Base-by-base conservation (phyloP, 2,888 invertebrate species). In the Eueremaeus valkanovi region DNA sequence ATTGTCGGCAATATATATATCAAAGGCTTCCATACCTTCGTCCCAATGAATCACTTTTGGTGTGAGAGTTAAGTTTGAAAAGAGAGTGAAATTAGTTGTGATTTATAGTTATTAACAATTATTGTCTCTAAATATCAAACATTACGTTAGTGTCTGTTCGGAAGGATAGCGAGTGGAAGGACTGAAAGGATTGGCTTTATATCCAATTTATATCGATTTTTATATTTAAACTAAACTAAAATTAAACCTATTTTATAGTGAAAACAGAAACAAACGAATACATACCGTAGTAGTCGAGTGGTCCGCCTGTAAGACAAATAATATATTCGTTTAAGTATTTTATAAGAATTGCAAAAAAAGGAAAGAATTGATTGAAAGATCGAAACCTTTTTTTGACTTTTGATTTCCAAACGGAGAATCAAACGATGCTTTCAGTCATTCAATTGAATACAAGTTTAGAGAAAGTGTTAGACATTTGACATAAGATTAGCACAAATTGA, bases 281-380 rank as follows among this genome's bases (percentile, higher is more conserved):
- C 95, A 95, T 93, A 96, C 95, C 95, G 93, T 95, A 95, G 88
- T 95, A 95, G 88, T 95, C 95, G 89, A 95, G 92, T 85, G 94
- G 92, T 90, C 93, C 94, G 88, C 94, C 95, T 93, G 74, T 75
- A 36, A 66, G 24, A 27, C 24, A 21, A 55, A 27, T 3, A 55
- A 21, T 3, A 21, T 21, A 55, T 21, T 55, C 11, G 18, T 45
- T 45, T 18, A 45, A 3, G 18, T 45, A 2, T 5, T 45, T 3
- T 2, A 45, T 13, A 45, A 45, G 18, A 45, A 11, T 45, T 45
- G 18, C 2, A 13, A 18, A 45, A 45, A 9, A 45, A 5, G 13
- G 11, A 9, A 55, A 24, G 8, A n/a, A 72, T 9, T 45, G 29
- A n/a, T 27, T 33, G 6, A 72, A 33, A 45, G 36, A 55, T 1